Base-by-base conservation (phyloP, 2,888 invertebrate species). In the Stenolophus ochropezus region DNA sequence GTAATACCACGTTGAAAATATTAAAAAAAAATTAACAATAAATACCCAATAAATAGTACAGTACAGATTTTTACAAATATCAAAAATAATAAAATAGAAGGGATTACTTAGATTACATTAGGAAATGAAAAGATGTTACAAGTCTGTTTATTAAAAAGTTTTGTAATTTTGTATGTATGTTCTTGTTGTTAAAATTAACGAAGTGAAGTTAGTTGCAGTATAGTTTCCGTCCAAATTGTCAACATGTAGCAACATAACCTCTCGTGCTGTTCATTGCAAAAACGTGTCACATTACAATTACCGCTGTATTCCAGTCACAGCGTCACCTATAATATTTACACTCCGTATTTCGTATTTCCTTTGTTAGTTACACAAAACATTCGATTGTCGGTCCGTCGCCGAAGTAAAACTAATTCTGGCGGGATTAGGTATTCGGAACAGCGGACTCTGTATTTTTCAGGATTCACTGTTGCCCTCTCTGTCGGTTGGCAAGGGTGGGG, bases 361-460 rank as follows among this genome's bases (percentile, higher is more conserved):
- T 73, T 76, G 56, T 76, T 56, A 58, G 53, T 14, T 58, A 76
- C 76, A 76, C 33, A 53, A 76, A 76, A 76, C 76, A 76, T 53
- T 76, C 76, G 76, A 73, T 73, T 73, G 73, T 73, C 21, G 73
- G 49, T 49, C 49, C 73, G 73, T 49, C 25, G 73, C 73, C 76
- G 18, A 53, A 77, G 77, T 65, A 65, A 77, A 77, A 77, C 77
- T 77, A 77, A 77, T 77, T 77, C 65, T 23, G 61, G 47, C 56
- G 21, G 61, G 56, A 80, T 80, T 80, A 80, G 80, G 80, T 80
- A 80, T 80, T 80, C 80, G 49, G 23, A 16, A 47, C 23, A 73
- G 73, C 51, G 71, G 27, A 47, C 33, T 69, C 79, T 71, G 71
- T 75, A 81, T 81, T 81, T 81, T 81, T 81, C 81, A 75, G 81